Evolutionary conservation across 2,888 invertebrate species (phyloP).

Genomic region (Rhamphomyia laevipes): DNA sequence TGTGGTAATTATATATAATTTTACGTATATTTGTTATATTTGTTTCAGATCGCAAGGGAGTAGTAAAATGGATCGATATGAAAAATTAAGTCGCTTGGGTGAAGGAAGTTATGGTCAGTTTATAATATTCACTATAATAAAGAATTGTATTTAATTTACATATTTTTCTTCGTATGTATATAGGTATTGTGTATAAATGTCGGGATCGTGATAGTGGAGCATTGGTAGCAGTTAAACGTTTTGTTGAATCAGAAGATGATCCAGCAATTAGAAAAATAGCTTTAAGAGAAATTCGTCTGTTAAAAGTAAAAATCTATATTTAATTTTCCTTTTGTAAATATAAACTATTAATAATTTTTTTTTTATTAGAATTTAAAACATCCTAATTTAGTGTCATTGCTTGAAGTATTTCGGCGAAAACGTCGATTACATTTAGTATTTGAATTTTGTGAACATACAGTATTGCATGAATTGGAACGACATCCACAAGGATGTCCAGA

Average conservation of each 20-base stretch:
- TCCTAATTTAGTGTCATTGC: slow-evolving; percentile 89
- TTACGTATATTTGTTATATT: slow-evolving; percentile 1
- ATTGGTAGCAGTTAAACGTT: slow-evolving; percentile 92
- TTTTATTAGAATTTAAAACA: slow-evolving; percentile 86
- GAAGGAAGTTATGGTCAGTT: slow-evolving; percentile 78
- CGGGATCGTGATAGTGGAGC: slow-evolving; percentile 89
- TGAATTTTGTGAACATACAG: slow-evolving; percentile 96
- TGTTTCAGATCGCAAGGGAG: slow-evolving; percentile 64
- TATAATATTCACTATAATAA: too few species aligned
- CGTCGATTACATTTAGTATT: slow-evolving; percentile 94
- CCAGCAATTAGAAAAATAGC: slow-evolving; percentile 94
- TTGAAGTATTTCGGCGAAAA: slow-evolving; percentile 95
- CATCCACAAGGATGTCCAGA: slow-evolving; percentile 91
- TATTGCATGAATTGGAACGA: slow-evolving; percentile 90
- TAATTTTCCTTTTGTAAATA: background rate
- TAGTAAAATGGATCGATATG: slow-evolving; percentile 87
- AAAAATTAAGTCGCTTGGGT: slow-evolving; percentile 86
- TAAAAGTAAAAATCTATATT: slow-evolving; percentile 60
- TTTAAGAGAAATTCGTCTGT: slow-evolving; percentile 81
- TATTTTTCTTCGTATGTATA: slow-evolving; percentile 20
- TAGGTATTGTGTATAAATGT: slow-evolving; percentile 82
- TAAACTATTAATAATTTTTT: background rate
- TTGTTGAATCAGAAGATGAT: slow-evolving; percentile 94
- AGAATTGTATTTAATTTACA: too few species aligned
- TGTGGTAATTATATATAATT: background rate